Evolutionary conservation across 2,113 vertebrate genomes (phyloP), one percentile per base, ranked within the genome.

Genomic region (Percopsis transmontana): DNA sequence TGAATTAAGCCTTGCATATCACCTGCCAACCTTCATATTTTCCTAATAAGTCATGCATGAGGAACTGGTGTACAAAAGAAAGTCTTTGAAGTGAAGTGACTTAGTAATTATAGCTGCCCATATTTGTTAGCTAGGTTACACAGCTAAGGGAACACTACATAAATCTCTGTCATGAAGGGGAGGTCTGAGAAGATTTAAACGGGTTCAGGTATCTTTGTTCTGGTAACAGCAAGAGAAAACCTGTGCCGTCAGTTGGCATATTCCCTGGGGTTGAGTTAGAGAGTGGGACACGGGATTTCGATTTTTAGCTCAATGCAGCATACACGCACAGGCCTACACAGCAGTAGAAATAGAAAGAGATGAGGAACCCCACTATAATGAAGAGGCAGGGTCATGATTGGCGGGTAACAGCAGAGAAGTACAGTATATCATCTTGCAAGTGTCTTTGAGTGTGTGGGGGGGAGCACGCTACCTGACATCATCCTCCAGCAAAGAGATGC

Each of bases 381-480:
- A 33, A 51, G 63, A 47, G 19, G 61, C 2, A 54, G 9, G 27
- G 38, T 45, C 2, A 58, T 64, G 19, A 62, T 11, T 12, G 12
- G 42, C 12, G 12, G 15, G 12, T 13, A 45, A 7, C 1, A 33
- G 27, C 27, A 33, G 5, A 33, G 27, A 33, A 6, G 27, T 33
- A 33, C 27, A 7, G 27, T 7, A 33, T 7, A 33, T 33, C 27
- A 4, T 7, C 5, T 4, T 33, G 27, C 27, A 33, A 16, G 44
- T 15, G 60, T 5, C 21, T 59, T 5, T 42, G 19, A 54, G 48
- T n/a, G 11, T 40, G 62, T 42, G 62, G 58, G 21, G 33, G 47
- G 21, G 33, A 61, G 55, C n/a, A n/a, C n/a, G 64, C 89, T 93
- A 99, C 97, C 95, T 93, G 89, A 95, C 68, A 68, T 96, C 92